Base-by-base conservation (phyloP, 2,113 vertebrate species). In the Rhynchopsitta pachyrhyncha region DNA sequence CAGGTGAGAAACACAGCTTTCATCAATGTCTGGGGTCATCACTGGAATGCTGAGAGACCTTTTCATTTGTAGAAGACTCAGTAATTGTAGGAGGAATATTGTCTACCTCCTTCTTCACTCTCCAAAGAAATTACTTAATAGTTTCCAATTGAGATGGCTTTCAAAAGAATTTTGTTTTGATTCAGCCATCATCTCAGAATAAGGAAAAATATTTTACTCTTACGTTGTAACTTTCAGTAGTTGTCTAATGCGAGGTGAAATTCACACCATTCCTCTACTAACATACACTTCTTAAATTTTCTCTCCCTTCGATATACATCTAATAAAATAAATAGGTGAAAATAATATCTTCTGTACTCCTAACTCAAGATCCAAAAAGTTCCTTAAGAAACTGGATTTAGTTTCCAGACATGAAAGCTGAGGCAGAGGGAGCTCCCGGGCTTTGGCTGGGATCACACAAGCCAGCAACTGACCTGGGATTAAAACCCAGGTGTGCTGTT, bases 111-210 rank as follows among this genome's bases (percentile, higher is more conserved):
- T 80, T 82, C 69, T 70, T n/a, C 86, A 20, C 52, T 78, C 70
- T 84, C 83, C 49, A 47, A 94, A 96, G 69, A 87, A 84, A 93
- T 91, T 86, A 94, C 63, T 70, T 94, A 95, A 96, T 74, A 86
- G 83, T 89, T 96, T 94, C 92, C 93, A 91, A 89, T 18, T 55
- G 89, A 87, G 62, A 39, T 53, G 81, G 44, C 73, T 91, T 91
- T 97, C 66, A 25, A 94, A 95, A 76, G n/a, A 79, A 87, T 74
- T 93, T 92, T 57, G 33, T 4, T 79, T 95, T 85, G 86, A 82
- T 87, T 93, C 44, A 79, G 28, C 62, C 47, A 62, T 66, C 73
- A 27, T 78, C 76, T 77, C 76, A 82, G 83, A 84, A 67, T 75
- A 92, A 92, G 86, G 88, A 68, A 79, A 90, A 92, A 28, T 85